Evolutionary conservation across 2,888 invertebrate species (phyloP), one percentile per base, ranked within the genome.

Genomic region (Drosophila ezoana): DNA sequence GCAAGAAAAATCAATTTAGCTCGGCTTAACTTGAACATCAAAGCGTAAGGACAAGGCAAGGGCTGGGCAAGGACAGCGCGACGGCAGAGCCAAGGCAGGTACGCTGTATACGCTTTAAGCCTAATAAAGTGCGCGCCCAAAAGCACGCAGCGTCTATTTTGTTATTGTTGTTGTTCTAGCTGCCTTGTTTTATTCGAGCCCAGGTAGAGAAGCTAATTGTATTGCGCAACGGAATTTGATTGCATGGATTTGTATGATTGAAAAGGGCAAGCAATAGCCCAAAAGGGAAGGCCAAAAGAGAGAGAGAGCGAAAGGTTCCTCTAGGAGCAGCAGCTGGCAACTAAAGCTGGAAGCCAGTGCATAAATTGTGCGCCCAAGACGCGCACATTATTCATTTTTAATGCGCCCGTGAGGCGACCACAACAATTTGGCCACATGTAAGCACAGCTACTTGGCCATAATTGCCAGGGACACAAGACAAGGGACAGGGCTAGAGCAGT

Each of bases 311-410:
- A 32, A 32, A 41, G 56, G 45, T 35, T 51, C 37, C 33, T 52
- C 59, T 57, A 54, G 67, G 14, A 61, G 67, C 51, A 69, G 76
- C 73, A 60, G 70, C 73, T 75, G 74, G 78, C 53, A 56, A 43
- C 20, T 43, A 20, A 33, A 35, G 56, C 38, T 63, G 59, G 65
- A 73, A 65, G 72, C 64, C 59, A 86, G 87, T 84, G 83, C 89
- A 86, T 84, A 88, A 86, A 84, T 89, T 84, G 77, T 84, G 67
- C 51, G 79, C 75, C 77, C 75, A 67, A 72, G 80, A 70, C 79
- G 85, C 83, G 80, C 75, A 78, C 87, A 89, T 89, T 89, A 89
- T 88, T 89, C 89, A 89, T 90, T 89, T 88, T 89, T 89, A 89
- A 89, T 90, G 84, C 83, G 67, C 64, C 82, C 73, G 76, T 67